Conservation (phyloP, 2,797 vertebrate species). For the Liasis olivaceus region DNA sequence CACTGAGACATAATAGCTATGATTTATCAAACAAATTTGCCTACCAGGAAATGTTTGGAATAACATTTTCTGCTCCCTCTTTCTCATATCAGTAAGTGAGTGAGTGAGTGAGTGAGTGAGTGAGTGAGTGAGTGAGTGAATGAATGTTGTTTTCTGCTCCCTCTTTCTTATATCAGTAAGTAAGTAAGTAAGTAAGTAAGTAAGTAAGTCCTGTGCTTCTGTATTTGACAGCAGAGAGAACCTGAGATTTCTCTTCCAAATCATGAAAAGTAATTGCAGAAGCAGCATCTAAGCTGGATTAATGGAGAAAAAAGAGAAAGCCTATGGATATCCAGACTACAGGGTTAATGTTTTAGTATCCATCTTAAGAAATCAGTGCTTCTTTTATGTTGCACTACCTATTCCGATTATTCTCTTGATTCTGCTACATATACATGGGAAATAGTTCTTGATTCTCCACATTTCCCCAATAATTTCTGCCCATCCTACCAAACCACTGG, state of each 20-base stretch:
- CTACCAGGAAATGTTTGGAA: neutral
- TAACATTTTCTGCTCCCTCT: neutral
- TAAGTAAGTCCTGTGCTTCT: neutral
- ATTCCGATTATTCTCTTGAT: neutral
- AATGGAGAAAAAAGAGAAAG: neutral
- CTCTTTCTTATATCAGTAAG: neutral
- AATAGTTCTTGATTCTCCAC: neutral
- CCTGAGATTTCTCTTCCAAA: neutral
- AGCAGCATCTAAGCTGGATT: neutral
- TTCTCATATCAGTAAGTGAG: neutral
- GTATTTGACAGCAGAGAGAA: neutral
- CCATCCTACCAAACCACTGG: neutral
- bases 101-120: neutral
- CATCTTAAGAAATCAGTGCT: neutral
- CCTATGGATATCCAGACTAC: neutral
- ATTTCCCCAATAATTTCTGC: neutral
- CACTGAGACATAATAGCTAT: neutral
- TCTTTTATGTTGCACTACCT: neutral
- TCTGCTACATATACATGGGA: neutral
- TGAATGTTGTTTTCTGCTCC: neutral
- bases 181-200: neutral
- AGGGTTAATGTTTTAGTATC: neutral
- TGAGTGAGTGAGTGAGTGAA: no score
- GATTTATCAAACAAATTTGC: neutral
- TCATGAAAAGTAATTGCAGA: neutral